Base-by-base conservation (phyloP, 2,113 vertebrate genomes). In the Cyanoderma ruficeps region DNA sequence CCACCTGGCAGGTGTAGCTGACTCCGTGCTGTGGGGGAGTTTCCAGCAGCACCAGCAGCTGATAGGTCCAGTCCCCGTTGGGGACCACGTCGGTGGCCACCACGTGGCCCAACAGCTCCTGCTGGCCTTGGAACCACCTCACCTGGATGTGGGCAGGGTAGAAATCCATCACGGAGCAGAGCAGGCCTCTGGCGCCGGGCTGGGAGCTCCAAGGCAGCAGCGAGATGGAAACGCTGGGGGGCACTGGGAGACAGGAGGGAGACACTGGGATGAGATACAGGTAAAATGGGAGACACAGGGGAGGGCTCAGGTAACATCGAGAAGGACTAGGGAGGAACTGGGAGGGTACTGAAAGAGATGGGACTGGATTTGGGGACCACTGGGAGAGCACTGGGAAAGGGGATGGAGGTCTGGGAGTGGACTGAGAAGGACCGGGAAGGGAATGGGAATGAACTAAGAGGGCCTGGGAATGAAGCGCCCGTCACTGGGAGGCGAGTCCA, bases 11-110 rank as follows among this genome's bases (percentile, higher is more conserved):
- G 24, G 8, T 64, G 31, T n/a, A 79, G 14, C 6, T 53, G 19
- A 78, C 18, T 1, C 76, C 5, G 0, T 0, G 19, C 14, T 1
- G 24, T 6, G 2, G 19, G 2, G 24, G 2, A 0, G 11, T 18
- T 64, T 79, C 76, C 60, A 79, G 39, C 24, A 64, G 37, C 39
- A 79, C 47, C 60, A 44, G 24, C 0, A 64, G 37, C 31, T 79
- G 76, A 24, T 79, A 3, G 24, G 31, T 79, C 76, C 39, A 64
- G 60, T 53, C 60, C 59, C 76, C 60, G 0, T 23, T 79, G 60
- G 39, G 31, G 4, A 79, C 15, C 8, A 79, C 5, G 0, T n/a
- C 11, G 2, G 47, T 79, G 49, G 49, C 37, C 76, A 53, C 5
- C 31, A 64, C 31, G 0, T 57, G 53, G 3, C 5, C 71, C 3